Evolutionary conservation across 2,888 invertebrate species (phyloP), one percentile per base, ranked within the genome.

Genomic region (Caenorhabditis japonica): DNA sequence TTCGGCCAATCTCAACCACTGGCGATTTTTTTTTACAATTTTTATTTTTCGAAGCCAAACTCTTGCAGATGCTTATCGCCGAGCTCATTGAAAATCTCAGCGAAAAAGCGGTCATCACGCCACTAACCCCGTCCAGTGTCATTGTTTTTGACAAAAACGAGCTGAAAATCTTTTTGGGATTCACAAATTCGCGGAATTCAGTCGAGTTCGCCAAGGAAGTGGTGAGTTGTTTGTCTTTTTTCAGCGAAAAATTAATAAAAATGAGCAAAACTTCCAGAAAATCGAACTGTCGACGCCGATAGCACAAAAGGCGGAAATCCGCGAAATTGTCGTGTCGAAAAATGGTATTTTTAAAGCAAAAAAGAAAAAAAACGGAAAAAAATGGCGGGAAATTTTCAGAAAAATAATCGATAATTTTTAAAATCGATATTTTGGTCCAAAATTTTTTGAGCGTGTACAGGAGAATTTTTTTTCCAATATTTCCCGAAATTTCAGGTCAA

Each of bases 121-220:
- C 47, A 0, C 17, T 72, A 30, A 59, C 53, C 3, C 21, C 72
- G 7, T 39, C 53, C 12, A 72, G 47, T 27, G 19, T 72, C 0
- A 49, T 72, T 33, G 60, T 72, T 2, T 72, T 52, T 39, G 66
- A 72, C 17, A n/a, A 51, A 19, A 60, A 51, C 44, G 49, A 43
- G 15, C 21, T 72, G n/a, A 64, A 55, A 44, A 38, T 66, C 0
- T 59, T 23, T 19, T 7, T 55, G 4, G 72, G 72, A 3, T 72
- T 64, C 55, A 56, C 47, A 25, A 59, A 66, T 17, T 55, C 19
- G 15, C 47, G 66, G 21, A 36, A 49, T 8, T 21, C 38, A 10
- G 53, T 72, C 0, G 59, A 72, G 36, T 72, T 49, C 23, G 27
- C 55, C 2, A 72, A 60, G 23, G 66, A 64, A 72, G 66, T 72